Conservation (phyloP, 2,797 vertebrate genomes). For the Melanotaenia trifasciata region DNA sequence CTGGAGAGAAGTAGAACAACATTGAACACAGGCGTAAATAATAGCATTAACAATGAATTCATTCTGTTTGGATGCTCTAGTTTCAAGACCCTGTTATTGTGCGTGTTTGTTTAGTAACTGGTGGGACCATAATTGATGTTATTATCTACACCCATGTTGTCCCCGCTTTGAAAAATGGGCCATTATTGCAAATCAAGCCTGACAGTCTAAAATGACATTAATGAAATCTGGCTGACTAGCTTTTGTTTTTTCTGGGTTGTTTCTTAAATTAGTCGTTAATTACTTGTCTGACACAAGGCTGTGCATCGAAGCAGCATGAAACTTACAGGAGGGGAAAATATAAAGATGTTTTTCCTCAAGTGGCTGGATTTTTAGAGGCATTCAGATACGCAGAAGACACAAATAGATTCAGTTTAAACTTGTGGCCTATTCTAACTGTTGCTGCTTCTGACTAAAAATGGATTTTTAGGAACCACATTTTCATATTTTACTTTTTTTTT, state of each 20-base stretch:
- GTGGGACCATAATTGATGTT: slow-evolving; percentile 3
- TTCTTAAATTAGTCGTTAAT: background rate
- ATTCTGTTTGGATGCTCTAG: background rate
- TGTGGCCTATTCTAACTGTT: background rate
- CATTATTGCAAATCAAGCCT: background rate
- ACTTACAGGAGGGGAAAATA: background rate
- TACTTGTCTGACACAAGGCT: too few relatives aligned
- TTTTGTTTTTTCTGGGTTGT: background rate
- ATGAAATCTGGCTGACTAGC: background rate
- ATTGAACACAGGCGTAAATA: background rate
- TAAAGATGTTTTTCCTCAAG: too few relatives aligned
- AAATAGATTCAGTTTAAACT: background rate
- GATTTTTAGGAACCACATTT: background rate
- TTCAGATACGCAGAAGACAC: background rate
- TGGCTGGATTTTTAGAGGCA: background rate
- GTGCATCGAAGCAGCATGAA: background rate
- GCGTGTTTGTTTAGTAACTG: background rate
- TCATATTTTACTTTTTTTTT: background rate
- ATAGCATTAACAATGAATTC: slow-evolving; percentile 1
- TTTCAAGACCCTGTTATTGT: slow-evolving; percentile 2
- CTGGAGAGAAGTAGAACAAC: background rate
- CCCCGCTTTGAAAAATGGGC: background rate
- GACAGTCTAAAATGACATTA: background rate
- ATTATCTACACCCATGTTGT: background rate
- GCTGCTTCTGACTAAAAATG: background rate